Evolutionary conservation across 2,888 invertebrate genomes (phyloP).

Genomic region (Drosophila hamatofila): DNA sequence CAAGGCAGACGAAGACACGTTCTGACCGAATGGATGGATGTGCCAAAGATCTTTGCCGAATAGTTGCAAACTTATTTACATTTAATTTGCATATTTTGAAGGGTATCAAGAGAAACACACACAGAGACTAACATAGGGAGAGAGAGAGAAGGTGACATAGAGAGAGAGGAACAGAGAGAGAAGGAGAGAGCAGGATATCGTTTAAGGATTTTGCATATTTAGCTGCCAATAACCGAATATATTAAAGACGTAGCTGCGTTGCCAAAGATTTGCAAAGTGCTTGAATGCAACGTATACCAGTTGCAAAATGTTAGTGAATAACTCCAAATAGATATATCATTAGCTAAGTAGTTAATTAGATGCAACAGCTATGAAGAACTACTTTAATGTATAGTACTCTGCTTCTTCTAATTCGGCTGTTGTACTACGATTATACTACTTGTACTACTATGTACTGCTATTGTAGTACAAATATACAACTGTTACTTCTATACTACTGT

Average conservation of each 20-base stretch:
- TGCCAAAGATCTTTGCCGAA: conserved; percentile 58
- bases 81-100: conserved; percentile 84
- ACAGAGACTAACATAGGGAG: not conserved
- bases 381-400: no score
- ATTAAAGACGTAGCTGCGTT: conserved; percentile 31
- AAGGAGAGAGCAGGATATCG: conserved; percentile 1
- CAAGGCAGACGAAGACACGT: conserved; percentile 30
- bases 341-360: no score
- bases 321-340: not conserved
- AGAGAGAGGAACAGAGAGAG: not conserved
- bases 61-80: conserved; percentile 83
- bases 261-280: conserved; percentile 18
- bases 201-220: conserved; percentile 44
- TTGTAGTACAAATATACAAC: not conserved
- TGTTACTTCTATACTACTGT: not conserved
- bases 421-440: no score
- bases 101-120: conserved; percentile 18
- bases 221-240: conserved; percentile 59
- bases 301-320: conserved; percentile 40
- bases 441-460: not conserved
- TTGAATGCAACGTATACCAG: conserved; percentile 13
- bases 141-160: no score
- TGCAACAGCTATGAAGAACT: no score
- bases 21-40: conserved; percentile 22
- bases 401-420: no score